Percentiles rank a stretch among this genome's conserved stretches.
Conservation (phyloP, 1,140 invertebrate genomes). For the Gonioctena quinquepunctata region DNA sequence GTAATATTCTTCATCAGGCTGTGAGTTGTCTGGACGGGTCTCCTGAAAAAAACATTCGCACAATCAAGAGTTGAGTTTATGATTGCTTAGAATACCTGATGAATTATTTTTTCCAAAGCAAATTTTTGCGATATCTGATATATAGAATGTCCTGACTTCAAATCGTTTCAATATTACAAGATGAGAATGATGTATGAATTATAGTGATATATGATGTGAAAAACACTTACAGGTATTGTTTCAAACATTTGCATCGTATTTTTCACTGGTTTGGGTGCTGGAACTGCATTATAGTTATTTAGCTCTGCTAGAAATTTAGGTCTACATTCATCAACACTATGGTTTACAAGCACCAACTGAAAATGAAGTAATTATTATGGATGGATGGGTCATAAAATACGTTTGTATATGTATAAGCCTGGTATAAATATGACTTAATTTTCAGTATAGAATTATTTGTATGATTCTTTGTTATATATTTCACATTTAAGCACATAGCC, state of each 20-base stretch:
- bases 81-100: too few relatives aligned
- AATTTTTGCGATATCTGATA: background rate
- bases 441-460: background rate
- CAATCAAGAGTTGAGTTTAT: background rate
- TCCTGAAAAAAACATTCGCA: constrained; percentile 15
- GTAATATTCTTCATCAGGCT: constrained; percentile 53
- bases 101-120: too few relatives aligned
- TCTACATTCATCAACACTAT: constrained; percentile 43
- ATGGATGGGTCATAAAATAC: background rate
- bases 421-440: background rate
- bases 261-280: constrained; percentile 47
- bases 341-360: constrained; percentile 40
- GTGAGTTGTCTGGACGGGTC: constrained; percentile 27
- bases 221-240: constrained; percentile 39
- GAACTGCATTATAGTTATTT: constrained; percentile 47
- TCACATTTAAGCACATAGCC: background rate
- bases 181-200: too few relatives aligned
- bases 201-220: too few relatives aligned
- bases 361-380: too few relatives aligned
- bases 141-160: background rate
- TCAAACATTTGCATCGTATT: constrained; percentile 27
- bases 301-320: constrained; percentile 37
- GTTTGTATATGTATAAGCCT: background rate
- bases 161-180: too few relatives aligned
- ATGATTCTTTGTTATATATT: background rate